Evolutionary conservation across 1,140 invertebrate species (phyloP), one percentile per base, ranked within the genome.

Genomic region (Periplaneta americana): DNA sequence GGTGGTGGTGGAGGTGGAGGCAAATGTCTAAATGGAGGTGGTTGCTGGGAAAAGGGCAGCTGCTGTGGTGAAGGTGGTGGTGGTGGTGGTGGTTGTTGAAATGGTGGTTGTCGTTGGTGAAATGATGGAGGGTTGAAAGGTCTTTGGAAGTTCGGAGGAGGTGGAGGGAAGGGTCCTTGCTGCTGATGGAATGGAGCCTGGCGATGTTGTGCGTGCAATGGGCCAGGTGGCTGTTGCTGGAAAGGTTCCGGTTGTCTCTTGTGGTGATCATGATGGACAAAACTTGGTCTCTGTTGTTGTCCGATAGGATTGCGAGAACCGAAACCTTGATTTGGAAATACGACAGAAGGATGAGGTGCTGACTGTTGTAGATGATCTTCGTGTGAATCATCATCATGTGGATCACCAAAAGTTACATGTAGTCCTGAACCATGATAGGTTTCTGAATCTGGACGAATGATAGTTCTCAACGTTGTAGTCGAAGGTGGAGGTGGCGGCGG

Each of bases 371-470:
- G 87, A 75, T 92, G 91, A 48, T 88, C 86, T 28, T 82, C 79
- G n/a, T 87, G 86, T 28, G 48, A 66, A 28, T 66, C 48, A 80
- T 89, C 86, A 83, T 88, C 88, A 74, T 90, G 87, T 66, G 91
- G 75, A 1, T 36, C 80, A 15, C 93, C 94, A 83, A 96, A 95
- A 34, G 94, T 94, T 10, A 95, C 92, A 84, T 93, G 93, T 17
- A 95, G 93, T 34, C 93, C 93, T 81, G 93, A 93, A 81, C 93
- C 91, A 84, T 96, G 94, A 84, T 94, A 96, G 33, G 92, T 89
- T 86, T 96, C 95, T 9, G 95, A 96, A 83, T 96, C 95, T 0
- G 95, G 95, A 84, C 93, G 92, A 76, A 97, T 96, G 34, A 97
- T 94, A 0, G 95, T 93, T 86, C 95, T 90, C 39, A 96, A 87